A percentile compares a stretch with the other conserved stretches of the same genome.
Evolutionary conservation across 2,888 invertebrate genomes (phyloP).

Genomic region (Sclerodermus sp.): DNA sequence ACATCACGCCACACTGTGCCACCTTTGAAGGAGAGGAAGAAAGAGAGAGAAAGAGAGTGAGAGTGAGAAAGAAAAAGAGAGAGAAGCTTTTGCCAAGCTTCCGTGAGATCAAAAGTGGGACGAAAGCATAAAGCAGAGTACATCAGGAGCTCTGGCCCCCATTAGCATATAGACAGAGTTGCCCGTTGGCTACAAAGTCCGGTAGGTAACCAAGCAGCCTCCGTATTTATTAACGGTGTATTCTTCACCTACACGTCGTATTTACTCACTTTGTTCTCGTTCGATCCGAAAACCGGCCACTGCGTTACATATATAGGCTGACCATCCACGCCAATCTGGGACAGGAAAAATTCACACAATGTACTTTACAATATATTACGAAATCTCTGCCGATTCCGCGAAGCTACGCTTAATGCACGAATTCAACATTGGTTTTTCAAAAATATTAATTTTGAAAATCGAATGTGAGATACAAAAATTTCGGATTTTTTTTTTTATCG

Average conservation of each 20-base stretch:
- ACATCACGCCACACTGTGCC: no score
- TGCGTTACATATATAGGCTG: constrained; percentile 6
- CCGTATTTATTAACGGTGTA: constrained; percentile 50
- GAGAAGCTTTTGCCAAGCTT: not conserved
- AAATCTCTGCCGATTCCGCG: no score
- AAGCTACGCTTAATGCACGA: no score
- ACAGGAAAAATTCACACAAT: no score
- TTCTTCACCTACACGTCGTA: constrained; percentile 38
- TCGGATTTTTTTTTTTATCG: no score
- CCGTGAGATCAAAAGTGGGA: constrained; percentile 21
- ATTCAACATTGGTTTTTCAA: no score
- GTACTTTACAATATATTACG: no score
- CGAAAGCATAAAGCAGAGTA: constrained; percentile 40
- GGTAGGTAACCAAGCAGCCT: constrained; percentile 36
- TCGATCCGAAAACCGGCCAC: constrained; percentile 11
- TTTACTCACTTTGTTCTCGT: constrained; percentile 34
- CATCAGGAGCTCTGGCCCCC: constrained; percentile 44
- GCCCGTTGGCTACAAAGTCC: constrained; percentile 36
- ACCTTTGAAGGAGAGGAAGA: not conserved
- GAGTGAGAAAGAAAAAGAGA: not conserved
- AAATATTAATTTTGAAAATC: no score
- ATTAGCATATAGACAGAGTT: constrained; percentile 57
- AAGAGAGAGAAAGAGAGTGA: not conserved
- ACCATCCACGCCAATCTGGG: no score
- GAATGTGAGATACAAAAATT: no score